These are phyloP conservation scores for Tympanoctomys barrerae DNA, from an alignment of 2,797 vertebrate species.

Conservation along the genomic window DNA sequence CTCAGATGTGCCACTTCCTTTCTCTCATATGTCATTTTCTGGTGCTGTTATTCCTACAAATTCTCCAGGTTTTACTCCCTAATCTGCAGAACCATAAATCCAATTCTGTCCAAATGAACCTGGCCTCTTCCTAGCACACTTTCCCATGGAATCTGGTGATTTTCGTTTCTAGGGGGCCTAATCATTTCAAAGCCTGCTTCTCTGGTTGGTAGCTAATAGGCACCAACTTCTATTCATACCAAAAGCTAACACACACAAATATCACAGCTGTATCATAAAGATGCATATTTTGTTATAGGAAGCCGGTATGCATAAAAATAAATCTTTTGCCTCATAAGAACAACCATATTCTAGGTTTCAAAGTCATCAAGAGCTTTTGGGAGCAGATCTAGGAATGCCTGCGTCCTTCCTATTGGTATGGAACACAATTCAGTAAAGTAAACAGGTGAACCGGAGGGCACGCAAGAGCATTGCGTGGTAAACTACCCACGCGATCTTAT, in stretches of 20 bases:
- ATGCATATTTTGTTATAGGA: background rate
- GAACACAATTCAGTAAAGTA: background rate
- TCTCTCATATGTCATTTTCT: background rate
- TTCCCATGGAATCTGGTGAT: background rate
- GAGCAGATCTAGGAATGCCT: background rate
- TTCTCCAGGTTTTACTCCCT: background rate
- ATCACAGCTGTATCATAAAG: background rate
- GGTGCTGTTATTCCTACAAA: background rate
- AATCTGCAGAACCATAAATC: background rate
- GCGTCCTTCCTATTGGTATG: background rate
- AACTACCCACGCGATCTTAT: constrained; percentile 17
- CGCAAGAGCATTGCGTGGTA: background rate
- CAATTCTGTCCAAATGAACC: background rate
- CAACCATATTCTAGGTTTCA: background rate
- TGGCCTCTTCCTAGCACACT: background rate
- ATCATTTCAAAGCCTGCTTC: background rate
- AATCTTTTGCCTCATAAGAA: background rate
- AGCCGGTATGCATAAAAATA: background rate
- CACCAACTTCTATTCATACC: background rate
- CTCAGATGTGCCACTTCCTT: background rate
- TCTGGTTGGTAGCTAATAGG: background rate
- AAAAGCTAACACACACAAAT: background rate
- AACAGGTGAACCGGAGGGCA: background rate
- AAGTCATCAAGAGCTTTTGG: background rate
- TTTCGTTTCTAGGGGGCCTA: background rate